Evolutionary conservation across 2,797 vertebrate genomes (phyloP), one percentile per base, ranked within the genome.

Genomic region (Enteromius treurensis): DNA sequence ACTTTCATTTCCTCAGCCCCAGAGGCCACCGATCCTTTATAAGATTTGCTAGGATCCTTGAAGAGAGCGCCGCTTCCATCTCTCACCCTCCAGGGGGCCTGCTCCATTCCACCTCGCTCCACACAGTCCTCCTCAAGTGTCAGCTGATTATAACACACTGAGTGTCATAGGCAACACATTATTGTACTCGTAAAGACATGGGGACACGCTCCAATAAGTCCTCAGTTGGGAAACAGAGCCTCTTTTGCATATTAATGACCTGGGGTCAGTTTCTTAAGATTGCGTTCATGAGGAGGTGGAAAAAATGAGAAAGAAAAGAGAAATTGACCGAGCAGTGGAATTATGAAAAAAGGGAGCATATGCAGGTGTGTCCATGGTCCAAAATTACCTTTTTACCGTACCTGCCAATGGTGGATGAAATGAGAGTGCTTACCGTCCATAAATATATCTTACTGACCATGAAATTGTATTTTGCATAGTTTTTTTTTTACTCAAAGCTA

Each of bases 121-220:
- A 23, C 74, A 65, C 73, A 19, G 40, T 79, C 69, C 75, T 76
- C 70, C 89, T 88, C 84, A n/a, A 15, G 71, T 68, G 78, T 90
- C 88, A 87, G 77, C 91, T 92, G 88, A 91, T 93, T 92, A 91
- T 89, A 91, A 86, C 88, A 83, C 88, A 84, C 79, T 55, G 45
- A 82, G 87, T 86, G 89, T 92, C 89, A 90, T 90, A 91, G 89
- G 82, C 91, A 90, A 92, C 87, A 91, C 93, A 92, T 86, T 86
- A 86, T 89, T 91, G 85, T 81, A 80, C 82, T 85, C 84, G 79
- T 84, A 81, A 84, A 91, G 89, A 88, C 81, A 82, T 67, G 85
- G 80, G 80, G 90, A 91, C 89, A 92, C 29, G 91, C 93, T 94
- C 91, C 88, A 93, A 88, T 92, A 92, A 93, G 88, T 91, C 83